Evolutionary conservation across 2,113 vertebrate species (phyloP).

Genomic region (Ciconia boyciana): DNA sequence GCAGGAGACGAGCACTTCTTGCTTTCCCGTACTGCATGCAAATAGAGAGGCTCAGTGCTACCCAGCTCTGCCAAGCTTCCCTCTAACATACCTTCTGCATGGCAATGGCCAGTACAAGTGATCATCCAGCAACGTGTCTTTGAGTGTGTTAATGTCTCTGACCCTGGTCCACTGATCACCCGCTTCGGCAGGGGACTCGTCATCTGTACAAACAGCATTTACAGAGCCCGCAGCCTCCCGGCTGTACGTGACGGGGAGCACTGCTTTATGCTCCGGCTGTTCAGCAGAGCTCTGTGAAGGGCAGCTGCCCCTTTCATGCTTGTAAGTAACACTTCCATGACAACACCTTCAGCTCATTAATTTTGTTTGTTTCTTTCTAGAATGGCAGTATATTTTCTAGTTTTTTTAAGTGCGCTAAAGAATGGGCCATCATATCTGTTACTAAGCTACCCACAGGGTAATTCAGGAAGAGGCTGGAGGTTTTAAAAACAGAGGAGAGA

Average conservation of each 20-base stretch:
- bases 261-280: background rate
- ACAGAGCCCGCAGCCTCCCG: background rate
- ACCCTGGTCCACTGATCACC: background rate
- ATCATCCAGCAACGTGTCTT: background rate
- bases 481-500: constrained; percentile 29
- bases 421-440: background rate
- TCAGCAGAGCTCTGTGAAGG: background rate
- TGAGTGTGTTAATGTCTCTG: background rate
- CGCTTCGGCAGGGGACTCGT: background rate
- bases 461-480: background rate
- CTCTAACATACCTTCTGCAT: background rate
- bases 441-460: background rate
- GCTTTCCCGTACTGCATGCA: constrained; percentile 67
- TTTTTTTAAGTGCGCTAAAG: background rate
- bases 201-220: background rate
- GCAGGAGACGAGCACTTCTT: constrained; percentile 29
- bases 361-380: constrained; percentile 7
- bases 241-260: background rate
- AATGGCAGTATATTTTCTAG: background rate
- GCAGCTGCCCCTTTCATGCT: background rate
- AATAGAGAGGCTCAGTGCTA: background rate
- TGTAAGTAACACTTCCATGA: constrained; percentile 11
- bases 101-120: background rate
- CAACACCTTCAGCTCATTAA: constrained; percentile 18
- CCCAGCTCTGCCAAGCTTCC: background rate